phyloP scores from a whole-genome alignment of 2,113 vertebrate species.

The Opisthocomus hoazin region DNA sequence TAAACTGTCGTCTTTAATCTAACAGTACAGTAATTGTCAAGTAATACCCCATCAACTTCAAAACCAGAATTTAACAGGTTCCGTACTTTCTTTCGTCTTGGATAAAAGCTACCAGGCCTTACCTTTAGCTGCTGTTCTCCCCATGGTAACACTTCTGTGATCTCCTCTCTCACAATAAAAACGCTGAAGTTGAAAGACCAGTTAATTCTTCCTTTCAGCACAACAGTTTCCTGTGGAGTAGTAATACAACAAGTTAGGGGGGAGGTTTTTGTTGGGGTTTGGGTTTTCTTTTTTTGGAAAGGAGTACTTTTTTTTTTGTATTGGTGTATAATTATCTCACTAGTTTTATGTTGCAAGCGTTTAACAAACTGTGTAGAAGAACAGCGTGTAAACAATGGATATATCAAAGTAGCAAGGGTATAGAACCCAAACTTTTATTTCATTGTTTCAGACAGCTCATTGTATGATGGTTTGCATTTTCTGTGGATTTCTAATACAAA shows the following conservation, averaged over 20 bases:
- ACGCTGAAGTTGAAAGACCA: constrained; percentile 58
- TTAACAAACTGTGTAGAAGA: neutral
- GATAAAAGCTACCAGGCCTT: constrained; percentile 39
- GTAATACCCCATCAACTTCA: neutral
- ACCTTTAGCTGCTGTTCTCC: constrained; percentile 69
- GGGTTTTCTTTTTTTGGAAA: neutral
- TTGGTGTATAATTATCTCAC: neutral
- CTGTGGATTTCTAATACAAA: neutral
- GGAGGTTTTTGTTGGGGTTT: neutral
- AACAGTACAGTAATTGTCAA: neutral
- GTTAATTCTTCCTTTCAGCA: constrained; percentile 60
- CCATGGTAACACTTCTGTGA: constrained; percentile 62
- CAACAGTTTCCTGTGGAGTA: constrained; percentile 56
- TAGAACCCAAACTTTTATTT: neutral
- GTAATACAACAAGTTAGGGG: constrained; percentile 50
- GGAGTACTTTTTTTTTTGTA: neutral
- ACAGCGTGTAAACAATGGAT: neutral
- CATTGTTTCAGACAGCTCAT: neutral
- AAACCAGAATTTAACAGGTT: neutral
- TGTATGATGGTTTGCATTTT: neutral
- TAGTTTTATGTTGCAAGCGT: neutral
- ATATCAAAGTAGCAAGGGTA: neutral
- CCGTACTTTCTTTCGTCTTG: neutral
- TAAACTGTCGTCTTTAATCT: neutral
- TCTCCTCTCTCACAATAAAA: constrained; percentile 60